Evolutionary conservation across 1,140 invertebrate genomes (phyloP).

Genomic region (Gryon sp.): DNA sequence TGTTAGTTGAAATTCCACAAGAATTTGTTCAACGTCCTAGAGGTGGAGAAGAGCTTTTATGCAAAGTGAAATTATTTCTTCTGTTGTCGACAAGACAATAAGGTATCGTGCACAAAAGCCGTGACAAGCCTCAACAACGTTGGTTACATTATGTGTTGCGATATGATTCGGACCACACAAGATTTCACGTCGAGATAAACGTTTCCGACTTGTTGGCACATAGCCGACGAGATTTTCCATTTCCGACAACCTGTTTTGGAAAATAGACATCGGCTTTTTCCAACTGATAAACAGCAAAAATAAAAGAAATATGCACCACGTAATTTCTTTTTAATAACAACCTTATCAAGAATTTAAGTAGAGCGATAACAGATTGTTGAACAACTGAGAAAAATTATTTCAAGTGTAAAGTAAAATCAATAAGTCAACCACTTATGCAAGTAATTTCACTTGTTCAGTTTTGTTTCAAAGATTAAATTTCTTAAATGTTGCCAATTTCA

Average conservation of each 20-base stretch:
- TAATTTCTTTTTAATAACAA: conserved; percentile 27
- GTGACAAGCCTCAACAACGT: conserved; percentile 65
- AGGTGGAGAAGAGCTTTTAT: neutral
- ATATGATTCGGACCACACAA: conserved; percentile 54
- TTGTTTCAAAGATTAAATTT: too few relatives aligned
- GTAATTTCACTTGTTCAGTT: too few relatives aligned
- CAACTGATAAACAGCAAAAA: conserved; percentile 29
- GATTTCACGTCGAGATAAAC: conserved; percentile 59
- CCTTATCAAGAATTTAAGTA: conserved; percentile 22
- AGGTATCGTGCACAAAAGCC: conserved; percentile 54
- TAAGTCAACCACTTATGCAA: too few relatives aligned
- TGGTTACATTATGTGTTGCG: conserved; percentile 57
- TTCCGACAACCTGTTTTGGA: conserved; percentile 39
- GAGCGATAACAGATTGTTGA: conserved; percentile 14
- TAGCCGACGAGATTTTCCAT: conserved; percentile 54
- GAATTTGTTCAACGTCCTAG: conserved; percentile 12
- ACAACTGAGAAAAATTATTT: neutral
- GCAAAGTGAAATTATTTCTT: conserved; percentile 44
- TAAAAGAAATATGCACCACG: neutral
- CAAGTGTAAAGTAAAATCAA: conserved; percentile 18
- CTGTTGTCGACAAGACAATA: conserved; percentile 65
- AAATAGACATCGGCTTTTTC: conserved; percentile 34
- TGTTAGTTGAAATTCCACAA: conserved; percentile 11
- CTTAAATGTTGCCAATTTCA: too few relatives aligned
- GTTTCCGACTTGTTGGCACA: conserved; percentile 52